phyloP scores from a whole-genome alignment of 2,888 invertebrate species.

The Malthinus flaveolus region DNA sequence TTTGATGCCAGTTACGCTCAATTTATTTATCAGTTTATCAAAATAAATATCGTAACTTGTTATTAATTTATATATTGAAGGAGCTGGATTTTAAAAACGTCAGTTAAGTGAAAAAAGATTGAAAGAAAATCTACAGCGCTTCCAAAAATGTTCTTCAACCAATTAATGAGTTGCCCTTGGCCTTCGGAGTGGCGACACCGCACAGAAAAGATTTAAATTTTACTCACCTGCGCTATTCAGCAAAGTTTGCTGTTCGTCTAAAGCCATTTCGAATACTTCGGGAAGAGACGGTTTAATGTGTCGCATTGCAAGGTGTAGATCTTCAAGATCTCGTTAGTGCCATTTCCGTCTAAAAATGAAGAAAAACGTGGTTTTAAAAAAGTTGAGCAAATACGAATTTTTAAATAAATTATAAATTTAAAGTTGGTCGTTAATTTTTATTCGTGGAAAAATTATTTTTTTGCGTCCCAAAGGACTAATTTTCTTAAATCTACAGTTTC shows the following conservation, averaged over 20 bases:
- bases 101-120: too few species aligned
- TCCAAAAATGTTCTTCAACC: too few species aligned
- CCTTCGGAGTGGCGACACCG: too few species aligned
- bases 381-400: background rate
- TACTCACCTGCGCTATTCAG: conserved; percentile 46
- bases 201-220: background rate
- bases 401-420: too few species aligned
- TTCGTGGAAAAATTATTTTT: too few species aligned
- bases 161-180: too few species aligned
- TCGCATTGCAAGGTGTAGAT: conserved; percentile 35
- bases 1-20: background rate
- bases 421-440: too few species aligned
- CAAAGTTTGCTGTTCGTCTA: conserved; percentile 53
- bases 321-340: conserved; percentile 12
- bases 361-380: background rate
- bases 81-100: too few species aligned
- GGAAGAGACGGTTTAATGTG: conserved; percentile 42
- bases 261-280: conserved; percentile 47
- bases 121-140: too few species aligned
- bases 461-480: background rate
- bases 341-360: conserved; percentile 22
- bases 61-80: too few species aligned
- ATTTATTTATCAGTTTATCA: background rate
- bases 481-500: background rate
- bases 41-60: background rate